Evolutionary conservation across 2,888 invertebrate genomes (phyloP).

Genomic region (Lamellibrachia satsuma): DNA sequence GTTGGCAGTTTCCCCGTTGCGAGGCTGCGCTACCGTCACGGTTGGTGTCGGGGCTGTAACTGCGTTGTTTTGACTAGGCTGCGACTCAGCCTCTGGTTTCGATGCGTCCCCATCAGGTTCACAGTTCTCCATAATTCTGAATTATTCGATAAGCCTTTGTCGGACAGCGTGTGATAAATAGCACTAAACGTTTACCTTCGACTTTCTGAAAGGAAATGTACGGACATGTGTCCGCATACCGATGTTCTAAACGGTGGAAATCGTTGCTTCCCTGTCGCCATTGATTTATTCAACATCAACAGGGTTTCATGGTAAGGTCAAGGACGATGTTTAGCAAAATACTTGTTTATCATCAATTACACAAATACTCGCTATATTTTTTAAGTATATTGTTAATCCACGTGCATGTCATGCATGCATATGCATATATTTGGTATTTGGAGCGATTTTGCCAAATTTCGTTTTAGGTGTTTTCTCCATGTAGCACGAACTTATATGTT

Average conservation of each 20-base stretch:
- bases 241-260: neutral
- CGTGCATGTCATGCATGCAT: neutral
- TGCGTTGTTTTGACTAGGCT: neutral
- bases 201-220: conserved; percentile 10
- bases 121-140: neutral
- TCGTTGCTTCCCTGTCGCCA: neutral
- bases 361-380: neutral
- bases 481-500: neutral
- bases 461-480: neutral
- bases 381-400: neutral
- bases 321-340: neutral
- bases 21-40: neutral
- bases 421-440: neutral
- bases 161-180: neutral
- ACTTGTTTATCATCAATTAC: neutral
- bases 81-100: neutral
- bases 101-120: neutral
- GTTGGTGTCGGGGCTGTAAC: neutral
- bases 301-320: conserved; percentile 1
- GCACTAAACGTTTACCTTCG: neutral
- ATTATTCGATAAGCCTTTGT: neutral
- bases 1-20: neutral
- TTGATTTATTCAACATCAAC: neutral
- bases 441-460: neutral
- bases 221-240: neutral